Evolutionary conservation across 2,797 vertebrate species (phyloP), one percentile per base, ranked within the genome.

Genomic region (Ara ararauna): DNA sequence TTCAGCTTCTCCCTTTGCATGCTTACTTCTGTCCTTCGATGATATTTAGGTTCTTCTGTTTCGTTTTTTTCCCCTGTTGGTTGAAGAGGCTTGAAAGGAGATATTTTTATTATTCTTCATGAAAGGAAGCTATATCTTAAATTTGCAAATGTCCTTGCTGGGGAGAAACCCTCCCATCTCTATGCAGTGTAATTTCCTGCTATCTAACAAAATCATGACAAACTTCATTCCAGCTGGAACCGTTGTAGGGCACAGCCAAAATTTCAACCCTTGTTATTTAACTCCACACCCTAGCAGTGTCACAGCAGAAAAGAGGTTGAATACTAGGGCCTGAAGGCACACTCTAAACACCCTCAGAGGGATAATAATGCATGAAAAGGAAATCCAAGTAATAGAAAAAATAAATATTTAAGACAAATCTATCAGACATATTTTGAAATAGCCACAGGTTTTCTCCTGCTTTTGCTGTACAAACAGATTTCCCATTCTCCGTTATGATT

Each of bases 41-140:
- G 30, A 32, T 21, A 9, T 36, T 56, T 20, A 19, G 4, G 23
- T 42, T 70, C 5, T 23, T 27, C 36, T 48, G 44, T 20, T 15
- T 24, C 6, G 0, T n/a, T 34, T 78, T 78, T 7, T 23, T 2
- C 0, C 4, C 34, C 22, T 30, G 2, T 22, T 56, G 4, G 14
- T 34, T 64, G 38, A 73, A 82, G 34, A 71, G 23, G n/a, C 5
- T 64, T 80, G 53, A 79, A 66, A 89, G 16, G 11, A 65, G 9
- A 5, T 76, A 58, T 16, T 83, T 84, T 58, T 47, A 38, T 65
- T 50, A 29, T 14, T 48, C 17, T 61, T 81, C 27, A 29, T 50
- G 27, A 78, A 12, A 74, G 7, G 5, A 85, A 93, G 3, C 13
- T 50, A 3, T 27, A 53, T 42, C 13, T 85, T 48, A 60, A 60